These are phyloP conservation scores for Napeogenes sylphis DNA, from an alignment of 2,888 invertebrate species.

Conservation along the genomic window DNA sequence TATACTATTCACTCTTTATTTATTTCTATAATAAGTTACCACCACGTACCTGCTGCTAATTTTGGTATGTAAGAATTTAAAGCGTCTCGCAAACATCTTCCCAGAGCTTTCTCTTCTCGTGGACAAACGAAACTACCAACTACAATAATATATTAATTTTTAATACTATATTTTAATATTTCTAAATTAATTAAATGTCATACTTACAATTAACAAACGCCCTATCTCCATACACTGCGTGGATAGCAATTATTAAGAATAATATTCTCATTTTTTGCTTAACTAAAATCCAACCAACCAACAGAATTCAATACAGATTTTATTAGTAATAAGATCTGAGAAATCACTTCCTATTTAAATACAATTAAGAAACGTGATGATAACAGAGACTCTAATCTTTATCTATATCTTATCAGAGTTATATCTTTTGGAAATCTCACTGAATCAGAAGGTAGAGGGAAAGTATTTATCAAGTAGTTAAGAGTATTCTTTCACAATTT, in stretches of 20 bases:
- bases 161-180: neutral
- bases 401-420: conserved; percentile 21
- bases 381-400: conserved; percentile 10
- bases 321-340: conserved; percentile 15
- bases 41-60: conserved; percentile 72
- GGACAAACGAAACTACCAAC: conserved; percentile 83
- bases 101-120: conserved; percentile 80
- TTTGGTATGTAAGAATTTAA: conserved; percentile 80
- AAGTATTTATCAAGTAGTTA: neutral
- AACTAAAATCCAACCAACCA: neutral
- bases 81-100: conserved; percentile 79
- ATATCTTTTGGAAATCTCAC: neutral
- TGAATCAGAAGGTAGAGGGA: neutral
- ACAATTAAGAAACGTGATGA: conserved; percentile 28
- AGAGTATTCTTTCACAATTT: neutral
- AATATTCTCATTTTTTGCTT: conserved; percentile 25
- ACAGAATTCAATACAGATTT: neutral
- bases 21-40: neutral
- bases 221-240: conserved; percentile 26
- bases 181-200: neutral
- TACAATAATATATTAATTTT: conserved; percentile 43
- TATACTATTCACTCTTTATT: neutral
- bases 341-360: conserved; percentile 19
- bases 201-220: conserved; percentile 36
- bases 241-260: conserved; percentile 18